Evolutionary conservation across 2,888 invertebrate genomes (phyloP), one percentile per base, ranked within the genome.

Genomic region (Temnothorax ravouxi): DNA sequence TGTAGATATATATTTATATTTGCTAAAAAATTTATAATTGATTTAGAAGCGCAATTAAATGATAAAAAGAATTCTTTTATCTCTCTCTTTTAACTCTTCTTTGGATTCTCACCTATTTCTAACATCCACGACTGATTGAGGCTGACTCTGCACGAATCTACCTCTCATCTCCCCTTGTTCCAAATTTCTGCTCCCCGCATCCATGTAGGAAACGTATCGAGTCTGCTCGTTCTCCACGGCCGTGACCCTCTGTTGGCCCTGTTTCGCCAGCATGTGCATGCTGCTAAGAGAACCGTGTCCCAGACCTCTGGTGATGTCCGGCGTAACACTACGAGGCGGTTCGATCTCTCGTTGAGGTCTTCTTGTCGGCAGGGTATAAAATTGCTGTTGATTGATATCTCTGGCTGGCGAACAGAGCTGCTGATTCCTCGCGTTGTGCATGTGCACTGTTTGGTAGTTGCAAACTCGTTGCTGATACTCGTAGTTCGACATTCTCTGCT

Each of bases 281-380:
- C 93, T 86, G 56, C 90, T 93, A 11, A 94, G 74, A 15, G 90
- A 86, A 38, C 89, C 93, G 25, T 92, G 92, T 21, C 91, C 94
- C 81, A 95, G 91, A 34, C 95, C 95, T 81, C 95, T 93, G 50
- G 95, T 96, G 72, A 96, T 96, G 83, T 96, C 96, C 2, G 96
- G 96, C 1, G 96, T 96, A 56, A 95, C 95, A 59, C 95, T 95
- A 74, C 95, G 95, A 9, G 95, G 95, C 41, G 94, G 94, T 71
- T 94, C 93, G 38, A 91, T 88, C 44, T 95, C 95, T 84, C 93
- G 94, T 64, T 95, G 95, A 1, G 95, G 91, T 87, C 95, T 95
- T 82, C 95, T 94, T 50, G 94, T 92, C 2, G 96, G 96, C 56
- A 96, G 88, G 0, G 96, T 96, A 80, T 93, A 94, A 84, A 94